Evolutionary conservation across 64 coral and sea anemone species (phyloP), one percentile per base, ranked within the genome.

Genomic region (Pocillopora verrucosa): DNA sequence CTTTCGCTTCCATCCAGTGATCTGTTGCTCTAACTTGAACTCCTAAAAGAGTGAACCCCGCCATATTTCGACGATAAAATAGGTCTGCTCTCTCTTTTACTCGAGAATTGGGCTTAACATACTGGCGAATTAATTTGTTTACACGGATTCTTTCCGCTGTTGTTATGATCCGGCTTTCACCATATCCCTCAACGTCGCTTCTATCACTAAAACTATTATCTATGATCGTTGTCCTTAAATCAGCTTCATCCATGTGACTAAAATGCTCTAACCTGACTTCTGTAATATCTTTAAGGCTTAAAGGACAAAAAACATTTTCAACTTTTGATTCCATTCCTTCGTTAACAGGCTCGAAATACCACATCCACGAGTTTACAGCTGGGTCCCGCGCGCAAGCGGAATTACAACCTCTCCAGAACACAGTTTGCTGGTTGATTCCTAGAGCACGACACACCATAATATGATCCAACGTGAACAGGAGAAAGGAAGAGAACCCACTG

Each of bases 11-110:
- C 34, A 0, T 16, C 80, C 83, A 89, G 76, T 96, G 94, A 65
- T 96, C 94, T 61, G 94, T 96, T 2, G 88, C 91, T 76, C 94
- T 80, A 26, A 96, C 88, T 70, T 96, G 94, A 56, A 96, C 94
- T 61, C 89, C 91, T 80, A 96, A 67, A 37, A 96, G 57, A 51
- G 78, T 80, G 59, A 87, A 75, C 14, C 91, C 84, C 1, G 56
- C 57, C 45, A 96, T 60, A 59, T 91, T 11, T 20, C 87, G 13
- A 13, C 82, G 56, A 64, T 90, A 87, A 76, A 96, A 93, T 37
- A 41, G 51, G 16, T 82, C 69, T 12, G 93, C 82, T 9, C 60
- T 80, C 20, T 88, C 82, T 22, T 14, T 77, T 12, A 93, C 91
- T 17, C 75, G 41, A 13, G 61, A 62, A 5, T 78, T 68, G 17